Base-by-base conservation (phyloP, 2,113 vertebrate species). In the Melanostigma gelatinosum region DNA sequence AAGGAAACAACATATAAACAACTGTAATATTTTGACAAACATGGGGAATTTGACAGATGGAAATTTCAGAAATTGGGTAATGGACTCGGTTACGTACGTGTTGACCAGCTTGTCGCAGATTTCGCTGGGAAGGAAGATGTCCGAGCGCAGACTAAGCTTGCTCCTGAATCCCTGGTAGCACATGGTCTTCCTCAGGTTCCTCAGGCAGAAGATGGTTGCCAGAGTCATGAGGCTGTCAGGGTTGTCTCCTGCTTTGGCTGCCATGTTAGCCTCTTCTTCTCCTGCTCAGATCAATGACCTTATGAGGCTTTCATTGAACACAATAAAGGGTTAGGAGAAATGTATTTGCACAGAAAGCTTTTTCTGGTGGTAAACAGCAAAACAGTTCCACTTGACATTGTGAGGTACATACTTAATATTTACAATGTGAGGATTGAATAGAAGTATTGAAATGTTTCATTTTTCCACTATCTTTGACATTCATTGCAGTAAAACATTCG, bases 31-130 rank as follows among this genome's bases (percentile, higher is more conserved):
- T 16, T 3, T 8, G 24, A 66, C 13, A 54, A 24, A 66, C 60
- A 57, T 4, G 3, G 12, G 1, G 11, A 11, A 24, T 48, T 27
- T 66, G 18, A 75, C 7, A 15, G 22, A n/a, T 1, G 24, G 8
- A 32, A 27, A 34, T 12, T 34, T n/a, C 16, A 20, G 24, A 48
- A 65, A 70, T 60, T 6, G 29, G 62, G 7, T 0, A 22, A 20
- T 1, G 2, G 6, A 36, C 2, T 9, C 4, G 5, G 6, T 52
- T 38, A 96, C 95, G 0, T 95, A 99, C 98, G 96, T 95, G 1
- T 98, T 98, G 89, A 99, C 97, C 0, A 99, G 95, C 78, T 96
- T 97, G 95, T 99, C 98, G 6, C 98, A 98, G 91, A 99, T 99
- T 92, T 99, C 98, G 24, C 98, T 98, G 5, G 98, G 98, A 72